Percentiles rank a stretch among this genome's conserved stretches.
phyloP scores from a whole-genome alignment of 2,888 invertebrate species.

The Lasioglossum villosulum region DNA sequence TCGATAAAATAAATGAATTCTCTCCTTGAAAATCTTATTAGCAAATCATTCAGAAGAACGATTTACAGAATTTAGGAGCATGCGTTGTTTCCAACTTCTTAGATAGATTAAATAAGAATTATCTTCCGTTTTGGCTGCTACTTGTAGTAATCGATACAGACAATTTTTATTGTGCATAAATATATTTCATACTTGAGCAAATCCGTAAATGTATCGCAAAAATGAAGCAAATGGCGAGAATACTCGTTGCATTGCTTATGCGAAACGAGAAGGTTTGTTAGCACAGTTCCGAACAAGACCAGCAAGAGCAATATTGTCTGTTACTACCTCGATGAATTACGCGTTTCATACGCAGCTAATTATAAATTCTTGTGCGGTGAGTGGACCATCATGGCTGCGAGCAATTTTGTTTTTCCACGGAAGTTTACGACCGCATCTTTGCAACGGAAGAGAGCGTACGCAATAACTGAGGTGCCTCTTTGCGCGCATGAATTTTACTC shows the following conservation, averaged over 20 bases:
- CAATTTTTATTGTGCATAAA: too few relatives aligned
- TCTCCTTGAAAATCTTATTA: too few relatives aligned
- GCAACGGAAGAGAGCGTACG: slow-evolving; percentile 2
- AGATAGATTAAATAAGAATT: too few relatives aligned
- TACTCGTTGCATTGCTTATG: not conserved
- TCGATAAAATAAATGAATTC: too few relatives aligned
- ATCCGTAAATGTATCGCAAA: not conserved
- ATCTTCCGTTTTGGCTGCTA: too few relatives aligned
- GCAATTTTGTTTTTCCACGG: slow-evolving; percentile 47
- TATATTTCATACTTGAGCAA: not conserved
- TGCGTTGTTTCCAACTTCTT: too few relatives aligned
- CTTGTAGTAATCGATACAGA: too few relatives aligned
- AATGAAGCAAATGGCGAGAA: not conserved
- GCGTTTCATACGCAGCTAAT: slow-evolving; percentile 48
- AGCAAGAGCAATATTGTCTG: slow-evolving; percentile 20
- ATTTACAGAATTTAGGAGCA: too few relatives aligned
- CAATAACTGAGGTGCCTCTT: slow-evolving; percentile 21
- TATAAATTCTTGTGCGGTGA: slow-evolving; percentile 47
- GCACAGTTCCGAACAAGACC: not conserved
- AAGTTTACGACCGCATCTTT: slow-evolving; percentile 50
- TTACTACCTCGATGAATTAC: slow-evolving; percentile 33
- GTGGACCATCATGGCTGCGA: not conserved
- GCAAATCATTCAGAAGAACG: too few relatives aligned
- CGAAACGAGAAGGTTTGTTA: not conserved
- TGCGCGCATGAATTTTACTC: slow-evolving; percentile 30